phyloP scores from a whole-genome alignment of 2,113 vertebrate genomes.

The Tor tambroides region DNA sequence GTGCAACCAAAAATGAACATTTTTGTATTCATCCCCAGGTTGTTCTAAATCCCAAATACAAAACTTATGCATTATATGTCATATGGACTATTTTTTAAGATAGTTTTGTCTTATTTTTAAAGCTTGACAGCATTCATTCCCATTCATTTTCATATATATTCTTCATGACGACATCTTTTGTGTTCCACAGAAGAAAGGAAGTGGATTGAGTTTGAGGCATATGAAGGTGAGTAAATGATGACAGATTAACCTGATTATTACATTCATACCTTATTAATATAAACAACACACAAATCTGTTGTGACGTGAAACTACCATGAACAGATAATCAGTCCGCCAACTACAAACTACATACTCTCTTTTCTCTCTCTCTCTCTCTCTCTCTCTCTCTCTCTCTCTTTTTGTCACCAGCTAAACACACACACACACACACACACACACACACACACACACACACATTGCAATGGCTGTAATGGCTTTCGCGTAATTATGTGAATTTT shows the following conservation, averaged over 20 bases:
- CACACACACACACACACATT: too few species aligned
- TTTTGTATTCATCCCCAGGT: too few species aligned
- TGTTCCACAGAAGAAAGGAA: background rate
- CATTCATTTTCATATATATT: background rate
- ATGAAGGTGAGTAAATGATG: background rate
- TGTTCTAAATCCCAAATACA: background rate
- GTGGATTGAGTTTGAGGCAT: background rate
- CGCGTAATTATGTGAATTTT: slow-evolving; percentile 87
- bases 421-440: background rate
- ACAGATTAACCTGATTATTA: slow-evolving; percentile 58
- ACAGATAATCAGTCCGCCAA: background rate
- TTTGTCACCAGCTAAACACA: slow-evolving; percentile 59
- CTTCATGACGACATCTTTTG: background rate
- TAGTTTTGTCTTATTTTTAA: background rate
- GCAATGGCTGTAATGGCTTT: slow-evolving; percentile 77
- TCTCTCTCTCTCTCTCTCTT: background rate
- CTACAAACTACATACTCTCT: background rate
- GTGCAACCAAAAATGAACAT: too few species aligned
- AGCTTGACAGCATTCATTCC: background rate
- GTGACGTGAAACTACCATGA: background rate
- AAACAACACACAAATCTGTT: background rate
- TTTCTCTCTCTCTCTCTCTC: background rate
- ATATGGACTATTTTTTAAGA: background rate
- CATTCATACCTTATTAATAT: slow-evolving; percentile 83
- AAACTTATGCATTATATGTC: background rate